Evolutionary conservation across 2,888 invertebrate genomes (phyloP).

Genomic region (Caenorhabditis sinica): DNA sequence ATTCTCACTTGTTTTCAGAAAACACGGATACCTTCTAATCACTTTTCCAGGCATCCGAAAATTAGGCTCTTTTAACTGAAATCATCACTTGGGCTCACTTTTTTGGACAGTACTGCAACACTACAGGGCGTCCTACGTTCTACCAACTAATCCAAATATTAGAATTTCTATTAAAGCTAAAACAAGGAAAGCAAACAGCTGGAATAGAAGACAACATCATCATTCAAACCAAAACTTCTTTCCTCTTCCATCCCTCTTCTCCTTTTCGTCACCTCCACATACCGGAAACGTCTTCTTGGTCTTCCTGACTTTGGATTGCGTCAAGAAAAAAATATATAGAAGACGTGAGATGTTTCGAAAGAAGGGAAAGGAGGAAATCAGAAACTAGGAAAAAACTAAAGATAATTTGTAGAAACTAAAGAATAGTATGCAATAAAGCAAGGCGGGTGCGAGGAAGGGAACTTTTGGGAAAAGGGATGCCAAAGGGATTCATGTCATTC

Average conservation of each 20-base stretch:
- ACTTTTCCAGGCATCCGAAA: too few species aligned
- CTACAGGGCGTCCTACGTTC: too few species aligned
- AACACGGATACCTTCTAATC: too few species aligned
- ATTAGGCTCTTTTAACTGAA: too few species aligned
- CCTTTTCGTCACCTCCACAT: neutral
- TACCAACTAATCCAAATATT: too few species aligned
- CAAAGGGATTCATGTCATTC: neutral
- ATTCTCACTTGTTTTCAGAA: too few species aligned
- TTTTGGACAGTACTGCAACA: too few species aligned
- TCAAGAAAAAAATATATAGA: constrained; percentile 6
- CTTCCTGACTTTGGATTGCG: neutral
- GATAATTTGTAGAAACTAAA: neutral
- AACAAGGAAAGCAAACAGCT: neutral
- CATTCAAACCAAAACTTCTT: neutral
- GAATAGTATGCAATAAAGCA: constrained; percentile 2
- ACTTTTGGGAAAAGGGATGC: neutral
- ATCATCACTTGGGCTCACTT: too few species aligned
- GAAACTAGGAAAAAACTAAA: neutral
- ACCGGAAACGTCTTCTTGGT: neutral
- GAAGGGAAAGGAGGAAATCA: neutral
- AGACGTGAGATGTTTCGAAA: neutral
- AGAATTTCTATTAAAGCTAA: neutral
- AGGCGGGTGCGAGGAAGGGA: constrained; percentile 9
- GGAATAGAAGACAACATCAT: constrained; percentile 14
- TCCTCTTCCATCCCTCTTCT: neutral